Base-by-base conservation (phyloP, 2,113 vertebrate species). In the Herpetotheres cachinnans region DNA sequence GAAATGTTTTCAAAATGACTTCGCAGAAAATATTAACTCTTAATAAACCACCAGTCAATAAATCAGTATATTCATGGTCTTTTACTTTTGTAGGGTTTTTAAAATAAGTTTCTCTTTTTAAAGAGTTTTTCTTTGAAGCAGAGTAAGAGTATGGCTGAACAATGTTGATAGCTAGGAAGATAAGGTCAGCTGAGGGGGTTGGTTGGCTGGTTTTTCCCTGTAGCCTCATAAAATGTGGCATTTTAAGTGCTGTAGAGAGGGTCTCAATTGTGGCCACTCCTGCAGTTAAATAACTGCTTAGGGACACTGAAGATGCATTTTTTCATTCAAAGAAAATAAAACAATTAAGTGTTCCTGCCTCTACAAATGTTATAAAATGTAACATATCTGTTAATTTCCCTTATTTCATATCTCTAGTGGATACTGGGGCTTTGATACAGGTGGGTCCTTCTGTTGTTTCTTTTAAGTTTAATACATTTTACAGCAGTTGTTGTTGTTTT, bases 191-290 rank as follows among this genome's bases (percentile, higher is more conserved):
- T 63, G 54, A 16, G 22, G 25, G 19, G 26, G 17, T 34, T 59
- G 32, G 26, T 47, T 89, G 13, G 34, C 70, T 76, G 49, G 20
- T 85, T 90, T 83, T 77, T 72, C 27, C 44, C 47, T 67, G 15
- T 40, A 42, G 59, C 58, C 58, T 93, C 88, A 93, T 97, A 96
- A 96, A 96, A 91, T 56, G 63, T 59, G 93, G 78, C 71, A 94
- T 96, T 95, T 94, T 85, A 94, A 97, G 87, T 95, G 91, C 79
- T 85, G 40, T 70, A 58, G 84, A 65, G 56, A 56, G 34, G 7
- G 22, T 85, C 42, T 67, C 55, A 74, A 34, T 94, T 94, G 74
- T 72, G 49, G n/a, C 67, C 4, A 4, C 50, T 77, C 52, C 84
- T 0, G 1, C 22, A 47, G 49, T 89, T 79, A 86, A 89, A 22